phyloP scores from a whole-genome alignment of 2,113 vertebrate genomes.

The Misgurnus anguillicaudatus region DNA sequence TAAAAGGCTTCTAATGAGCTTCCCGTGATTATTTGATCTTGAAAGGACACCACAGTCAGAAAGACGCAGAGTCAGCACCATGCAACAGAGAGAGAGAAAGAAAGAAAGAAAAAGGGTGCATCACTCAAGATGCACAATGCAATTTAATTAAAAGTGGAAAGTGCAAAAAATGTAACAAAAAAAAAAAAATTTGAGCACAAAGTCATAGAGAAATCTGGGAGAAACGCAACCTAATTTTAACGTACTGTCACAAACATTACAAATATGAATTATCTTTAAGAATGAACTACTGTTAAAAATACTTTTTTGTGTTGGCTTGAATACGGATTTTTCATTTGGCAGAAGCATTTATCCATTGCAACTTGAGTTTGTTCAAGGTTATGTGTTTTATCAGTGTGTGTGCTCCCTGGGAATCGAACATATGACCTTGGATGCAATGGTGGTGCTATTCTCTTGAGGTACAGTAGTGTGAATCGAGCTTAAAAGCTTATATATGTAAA shows the following conservation, averaged over 20 bases:
- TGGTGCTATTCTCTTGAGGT: too few relatives aligned
- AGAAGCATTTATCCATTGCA: too few relatives aligned
- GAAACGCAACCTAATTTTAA: too few relatives aligned
- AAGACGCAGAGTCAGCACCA: neutral
- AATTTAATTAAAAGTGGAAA: constrained; percentile 27
- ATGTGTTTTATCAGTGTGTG: too few relatives aligned
- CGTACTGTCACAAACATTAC: neutral
- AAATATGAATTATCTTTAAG: neutral
- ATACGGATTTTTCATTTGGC: too few relatives aligned
- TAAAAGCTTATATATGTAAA: neutral
- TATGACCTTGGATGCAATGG: too few relatives aligned
- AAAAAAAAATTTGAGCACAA: neutral
- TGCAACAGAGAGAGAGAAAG: neutral
- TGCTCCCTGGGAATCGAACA: too few relatives aligned
- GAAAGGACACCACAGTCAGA: neutral
- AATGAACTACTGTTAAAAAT: too few relatives aligned
- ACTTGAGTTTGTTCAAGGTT: too few relatives aligned
- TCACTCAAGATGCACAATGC: constrained; percentile 1
- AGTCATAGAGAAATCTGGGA: neutral
- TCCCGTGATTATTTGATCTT: constrained; percentile 4
- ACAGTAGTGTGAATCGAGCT: neutral
- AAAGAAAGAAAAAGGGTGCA: neutral
- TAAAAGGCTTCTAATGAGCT: constrained; percentile 26
- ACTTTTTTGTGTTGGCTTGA: too few relatives aligned
- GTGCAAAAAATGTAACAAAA: neutral